Evolutionary conservation across 2,888 invertebrate genomes (phyloP).

Genomic region (Morpho helenor): DNA sequence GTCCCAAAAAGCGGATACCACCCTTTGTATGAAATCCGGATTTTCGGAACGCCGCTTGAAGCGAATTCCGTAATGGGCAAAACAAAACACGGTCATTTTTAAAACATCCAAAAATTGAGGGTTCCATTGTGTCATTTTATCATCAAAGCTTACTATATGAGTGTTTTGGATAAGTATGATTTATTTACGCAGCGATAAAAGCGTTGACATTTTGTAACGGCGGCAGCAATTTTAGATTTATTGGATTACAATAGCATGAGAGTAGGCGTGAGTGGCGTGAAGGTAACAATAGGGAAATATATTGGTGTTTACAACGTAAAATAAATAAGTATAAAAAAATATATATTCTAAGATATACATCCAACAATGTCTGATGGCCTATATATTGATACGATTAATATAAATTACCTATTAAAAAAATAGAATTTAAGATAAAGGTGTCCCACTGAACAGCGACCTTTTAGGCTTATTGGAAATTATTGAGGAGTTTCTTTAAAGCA

Average conservation of each 20-base stretch:
- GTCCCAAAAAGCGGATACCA: conserved; percentile 9
- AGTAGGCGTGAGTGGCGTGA: too few relatives aligned
- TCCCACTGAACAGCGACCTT: too few relatives aligned
- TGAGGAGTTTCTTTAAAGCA: too few relatives aligned
- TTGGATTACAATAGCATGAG: conserved; percentile 1
- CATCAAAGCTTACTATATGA: not conserved
- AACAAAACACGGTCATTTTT: not conserved
- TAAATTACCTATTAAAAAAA: too few relatives aligned
- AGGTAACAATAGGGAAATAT: not conserved
- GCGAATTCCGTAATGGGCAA: not conserved
- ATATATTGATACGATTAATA: too few relatives aligned
- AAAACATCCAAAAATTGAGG: too few relatives aligned
- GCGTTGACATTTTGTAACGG: conserved; percentile 21
- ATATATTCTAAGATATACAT: too few relatives aligned
- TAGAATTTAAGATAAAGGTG: too few relatives aligned
- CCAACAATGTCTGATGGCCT: too few relatives aligned
- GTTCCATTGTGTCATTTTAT: too few relatives aligned
- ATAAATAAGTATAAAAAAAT: too few relatives aligned
- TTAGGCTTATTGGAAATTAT: too few relatives aligned
- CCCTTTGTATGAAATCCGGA: conserved; percentile 5
- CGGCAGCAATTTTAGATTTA: conserved; percentile 27
- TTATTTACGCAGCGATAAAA: conserved; percentile 11
- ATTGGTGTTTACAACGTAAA: not conserved
- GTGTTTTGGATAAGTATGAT: conserved; percentile 11
- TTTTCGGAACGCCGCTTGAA: conserved; percentile 2